phyloP scores from a whole-genome alignment of 2,888 invertebrate species.

The Tenthredo notha region DNA sequence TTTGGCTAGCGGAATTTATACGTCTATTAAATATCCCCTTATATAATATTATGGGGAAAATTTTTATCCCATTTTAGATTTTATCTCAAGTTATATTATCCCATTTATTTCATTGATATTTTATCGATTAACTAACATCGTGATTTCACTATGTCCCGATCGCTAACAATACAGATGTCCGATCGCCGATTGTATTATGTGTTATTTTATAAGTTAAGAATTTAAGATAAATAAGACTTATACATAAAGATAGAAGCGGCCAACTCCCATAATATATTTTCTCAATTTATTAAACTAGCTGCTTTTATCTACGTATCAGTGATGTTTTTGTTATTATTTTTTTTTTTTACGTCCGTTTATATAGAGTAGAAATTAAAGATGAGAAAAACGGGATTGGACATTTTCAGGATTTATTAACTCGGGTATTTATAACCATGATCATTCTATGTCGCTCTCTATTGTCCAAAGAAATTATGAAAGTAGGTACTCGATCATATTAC shows the following conservation, averaged over 20 bases:
- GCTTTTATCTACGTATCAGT: background rate
- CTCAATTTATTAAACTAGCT: background rate
- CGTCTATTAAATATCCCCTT: background rate
- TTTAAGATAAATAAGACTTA: background rate
- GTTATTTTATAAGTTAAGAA: background rate
- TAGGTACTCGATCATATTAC: background rate
- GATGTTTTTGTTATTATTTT: background rate
- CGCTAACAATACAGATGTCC: background rate
- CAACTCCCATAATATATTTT: background rate
- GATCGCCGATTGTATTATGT: background rate
- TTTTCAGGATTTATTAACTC: background rate
- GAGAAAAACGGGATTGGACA: background rate
- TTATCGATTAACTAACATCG: conserved; percentile 5
- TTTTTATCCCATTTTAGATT: background rate
- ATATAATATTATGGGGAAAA: background rate
- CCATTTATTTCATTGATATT: background rate
- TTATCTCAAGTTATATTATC: background rate
- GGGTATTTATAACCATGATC: background rate
- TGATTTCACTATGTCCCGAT: background rate
- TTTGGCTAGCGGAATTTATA: conserved; percentile 1
- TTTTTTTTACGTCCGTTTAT: background rate
- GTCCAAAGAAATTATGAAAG: conserved; percentile 4
- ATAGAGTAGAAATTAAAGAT: background rate
- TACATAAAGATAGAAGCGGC: background rate
- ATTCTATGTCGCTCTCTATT: background rate